These are phyloP conservation scores for Corythornis cristatus DNA, from an alignment of 2,113 vertebrate genomes.

Conservation along the genomic window DNA sequence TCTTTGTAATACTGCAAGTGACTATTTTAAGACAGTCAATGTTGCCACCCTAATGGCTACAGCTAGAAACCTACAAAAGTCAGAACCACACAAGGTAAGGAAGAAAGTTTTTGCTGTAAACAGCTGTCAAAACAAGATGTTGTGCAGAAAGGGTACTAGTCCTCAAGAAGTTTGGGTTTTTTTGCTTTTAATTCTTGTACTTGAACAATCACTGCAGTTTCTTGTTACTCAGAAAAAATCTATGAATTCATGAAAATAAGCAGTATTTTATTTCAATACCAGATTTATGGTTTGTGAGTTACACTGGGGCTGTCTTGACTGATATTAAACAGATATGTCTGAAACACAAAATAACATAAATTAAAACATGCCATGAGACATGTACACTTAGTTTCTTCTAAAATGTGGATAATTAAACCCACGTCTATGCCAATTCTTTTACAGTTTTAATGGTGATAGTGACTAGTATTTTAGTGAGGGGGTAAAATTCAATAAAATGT, in stretches of 20 bases:
- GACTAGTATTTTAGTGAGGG: conserved; percentile 69
- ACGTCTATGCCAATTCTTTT: conserved; percentile 61
- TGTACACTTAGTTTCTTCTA: conserved; percentile 64
- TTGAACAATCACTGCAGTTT: conserved; percentile 41
- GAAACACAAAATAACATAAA: conserved; percentile 72
- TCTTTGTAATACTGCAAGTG: neutral
- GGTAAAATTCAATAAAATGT: conserved; percentile 63
- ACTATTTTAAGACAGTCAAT: neutral
- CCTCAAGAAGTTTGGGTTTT: conserved; percentile 3
- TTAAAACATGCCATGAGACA: conserved; percentile 75
- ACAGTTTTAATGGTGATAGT: conserved; percentile 62
- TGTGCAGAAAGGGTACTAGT: neutral
- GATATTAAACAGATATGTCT: conserved; percentile 50
- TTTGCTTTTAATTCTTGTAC: conserved; percentile 51
- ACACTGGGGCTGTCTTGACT: conserved; percentile 54
- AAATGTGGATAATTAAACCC: conserved; percentile 59
- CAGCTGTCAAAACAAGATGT: neutral
- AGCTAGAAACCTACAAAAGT: neutral
- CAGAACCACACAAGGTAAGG: neutral
- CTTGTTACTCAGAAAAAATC: conserved; percentile 32
- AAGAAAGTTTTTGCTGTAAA: neutral
- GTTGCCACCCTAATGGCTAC: neutral
- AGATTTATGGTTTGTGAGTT: conserved; percentile 57
- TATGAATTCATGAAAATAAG: conserved; percentile 70
- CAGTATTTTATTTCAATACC: conserved; percentile 72